Evolutionary conservation across 2,888 invertebrate species (phyloP), one percentile per base, ranked within the genome.

Genomic region (Perizoma affinitatum): DNA sequence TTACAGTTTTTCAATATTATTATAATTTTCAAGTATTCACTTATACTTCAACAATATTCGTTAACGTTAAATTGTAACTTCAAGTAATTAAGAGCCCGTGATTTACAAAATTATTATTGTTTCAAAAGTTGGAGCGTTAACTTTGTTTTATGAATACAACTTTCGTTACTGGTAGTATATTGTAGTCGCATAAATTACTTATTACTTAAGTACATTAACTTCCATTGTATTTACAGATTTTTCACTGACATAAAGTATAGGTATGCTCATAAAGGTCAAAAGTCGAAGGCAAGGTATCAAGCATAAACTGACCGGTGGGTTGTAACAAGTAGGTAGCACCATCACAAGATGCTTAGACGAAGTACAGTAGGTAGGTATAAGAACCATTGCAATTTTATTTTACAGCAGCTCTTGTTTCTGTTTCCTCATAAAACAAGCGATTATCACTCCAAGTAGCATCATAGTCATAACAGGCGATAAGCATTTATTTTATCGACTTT

Each of bases 401-500:
- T n/a, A 47, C 47, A 35, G 35, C 47, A 35, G 35, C 47, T 35
- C 42, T 48, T 50, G 8, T 35, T 52, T 48, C 47, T 43, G 10
- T 48, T 48, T 36, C 36, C 52, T 56, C 34, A 43, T 22, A 41
- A 61, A 55, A 52, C 38, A 62, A 47, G 43, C 47, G 51, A 58
- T 58, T 62, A 62, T 54, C 54, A 50, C 50, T 50, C 47, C 45
- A 53, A 56, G 34, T 47, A 53, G 40, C 38, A 54, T 54, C 49
- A 57, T 45, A 49, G 45, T 54, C 58, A 62, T 50, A 58, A 58
- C 46, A 34, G 50, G 11, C 46, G 5, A 48, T 62, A 62, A 58
- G 48, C 54, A 54, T 62, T 62, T 62, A 62, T 62, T 58, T 62
- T 58, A 62, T 54, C 38, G 53, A 54, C 47, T 62, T 36, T 49